Conservation (phyloP, 2,888 invertebrate species). For the Scaeva pyrastri region DNA sequence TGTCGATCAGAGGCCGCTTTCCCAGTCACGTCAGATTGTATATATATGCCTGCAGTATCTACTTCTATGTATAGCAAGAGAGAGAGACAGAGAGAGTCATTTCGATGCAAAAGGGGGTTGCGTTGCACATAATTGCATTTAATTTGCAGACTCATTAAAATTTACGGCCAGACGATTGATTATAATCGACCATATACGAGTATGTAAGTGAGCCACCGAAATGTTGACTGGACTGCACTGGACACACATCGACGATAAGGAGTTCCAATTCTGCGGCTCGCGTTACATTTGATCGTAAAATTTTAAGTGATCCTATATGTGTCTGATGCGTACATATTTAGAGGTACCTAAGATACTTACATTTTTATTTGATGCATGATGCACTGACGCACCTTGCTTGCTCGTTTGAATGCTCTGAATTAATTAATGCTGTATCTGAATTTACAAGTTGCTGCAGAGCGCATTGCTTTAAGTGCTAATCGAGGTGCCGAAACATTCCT, state of each 20-base stretch:
- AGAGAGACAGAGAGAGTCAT: conserved; percentile 53
- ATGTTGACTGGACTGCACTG: no score
- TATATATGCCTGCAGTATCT: neutral
- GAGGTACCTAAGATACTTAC: neutral
- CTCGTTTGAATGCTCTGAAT: conserved; percentile 12
- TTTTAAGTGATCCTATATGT: conserved; percentile 42
- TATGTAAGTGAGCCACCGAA: conserved; percentile 64
- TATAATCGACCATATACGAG: conserved; percentile 79
- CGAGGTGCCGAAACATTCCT: conserved; percentile 31
- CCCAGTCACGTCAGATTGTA: conserved; percentile 22
- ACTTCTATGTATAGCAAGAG: conserved; percentile 32
- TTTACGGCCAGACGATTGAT: conserved; percentile 84
- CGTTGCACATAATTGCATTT: conserved; percentile 82
- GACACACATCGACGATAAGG: conserved; percentile 33
- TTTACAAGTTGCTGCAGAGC: conserved; percentile 1
- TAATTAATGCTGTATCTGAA: conserved; percentile 38
- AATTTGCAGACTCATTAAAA: conserved; percentile 84
- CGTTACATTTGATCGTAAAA: conserved; percentile 67
- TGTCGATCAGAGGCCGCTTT: conserved; percentile 75
- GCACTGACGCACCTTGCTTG: neutral
- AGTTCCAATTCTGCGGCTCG: conserved; percentile 48
- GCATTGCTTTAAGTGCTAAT: conserved; percentile 47
- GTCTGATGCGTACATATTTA: conserved; percentile 39
- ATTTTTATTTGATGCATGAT: conserved; percentile 9
- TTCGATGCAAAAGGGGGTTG: conserved; percentile 67